Conservation (phyloP, 2,888 invertebrate genomes). For the Eupithecia centaureata region DNA sequence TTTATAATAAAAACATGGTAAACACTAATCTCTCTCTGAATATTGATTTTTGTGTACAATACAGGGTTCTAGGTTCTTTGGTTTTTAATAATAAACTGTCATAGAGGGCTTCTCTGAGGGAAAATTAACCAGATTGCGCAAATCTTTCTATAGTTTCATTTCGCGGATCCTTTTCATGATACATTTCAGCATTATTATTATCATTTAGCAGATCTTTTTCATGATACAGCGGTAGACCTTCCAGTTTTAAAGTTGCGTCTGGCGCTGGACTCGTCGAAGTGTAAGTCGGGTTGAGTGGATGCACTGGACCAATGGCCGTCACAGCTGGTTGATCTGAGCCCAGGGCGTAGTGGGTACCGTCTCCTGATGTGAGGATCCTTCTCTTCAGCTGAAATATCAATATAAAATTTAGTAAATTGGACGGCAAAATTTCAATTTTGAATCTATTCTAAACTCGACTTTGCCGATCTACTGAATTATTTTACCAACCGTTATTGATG, state of each 20-base stretch:
- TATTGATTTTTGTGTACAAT: not conserved
- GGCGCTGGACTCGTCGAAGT: conserved; percentile 60
- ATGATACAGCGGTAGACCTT: conserved; percentile 68
- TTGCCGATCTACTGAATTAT: not conserved
- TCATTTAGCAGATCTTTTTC: conserved; percentile 62
- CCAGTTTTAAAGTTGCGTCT: conserved; percentile 55
- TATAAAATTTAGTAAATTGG: not conserved
- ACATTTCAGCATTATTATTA: conserved; percentile 26
- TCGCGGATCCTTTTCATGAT: not conserved
- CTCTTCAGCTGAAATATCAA: conserved; percentile 71
- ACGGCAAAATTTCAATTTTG: not conserved
- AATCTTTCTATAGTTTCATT: conserved; percentile 9
- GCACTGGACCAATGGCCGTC: conserved; percentile 63
- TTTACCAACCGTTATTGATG: no score
- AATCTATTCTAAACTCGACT: not conserved
- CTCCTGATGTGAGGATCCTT: conserved; percentile 85
- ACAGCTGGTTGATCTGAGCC: conserved; percentile 66
- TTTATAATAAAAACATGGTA: not conserved
- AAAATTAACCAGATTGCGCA: conserved; percentile 15
- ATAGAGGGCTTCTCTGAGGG: no score
- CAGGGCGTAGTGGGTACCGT: conserved; percentile 85
- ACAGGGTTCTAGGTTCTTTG: not conserved
- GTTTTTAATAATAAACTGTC: no score
- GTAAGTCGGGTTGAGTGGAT: conserved; percentile 73
- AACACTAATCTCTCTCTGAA: not conserved